Percentiles rank a stretch among this genome's conserved stretches.
phyloP scores from a whole-genome alignment of 2,888 invertebrate genomes.

The Agriopis marginaria region DNA sequence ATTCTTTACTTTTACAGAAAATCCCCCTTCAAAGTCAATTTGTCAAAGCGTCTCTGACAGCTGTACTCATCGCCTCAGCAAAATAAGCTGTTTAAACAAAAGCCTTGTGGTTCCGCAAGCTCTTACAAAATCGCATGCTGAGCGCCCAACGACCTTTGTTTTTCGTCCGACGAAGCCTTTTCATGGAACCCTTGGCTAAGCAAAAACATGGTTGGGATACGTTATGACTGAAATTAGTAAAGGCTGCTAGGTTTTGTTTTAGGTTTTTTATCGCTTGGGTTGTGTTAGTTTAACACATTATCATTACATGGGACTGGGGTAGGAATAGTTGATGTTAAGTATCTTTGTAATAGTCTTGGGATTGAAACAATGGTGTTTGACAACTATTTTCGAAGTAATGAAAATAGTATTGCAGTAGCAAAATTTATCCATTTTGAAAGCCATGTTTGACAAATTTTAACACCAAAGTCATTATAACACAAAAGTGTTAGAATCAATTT shows the following conservation, averaged over 20 bases:
- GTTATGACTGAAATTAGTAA: slow-evolving; percentile 27
- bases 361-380: too few species aligned
- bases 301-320: neutral
- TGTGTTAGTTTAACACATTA: slow-evolving; percentile 6
- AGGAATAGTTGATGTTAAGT: too few species aligned
- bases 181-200: slow-evolving; percentile 22
- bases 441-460: too few species aligned
- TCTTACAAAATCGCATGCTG: slow-evolving; percentile 20
- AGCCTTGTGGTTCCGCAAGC: slow-evolving; percentile 16
- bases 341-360: too few species aligned
- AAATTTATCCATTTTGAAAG: too few species aligned
- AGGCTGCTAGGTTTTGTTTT: slow-evolving; percentile 1
- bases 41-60: slow-evolving; percentile 11
- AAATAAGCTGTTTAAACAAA: slow-evolving; percentile 29
- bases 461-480: too few species aligned
- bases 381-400: too few species aligned
- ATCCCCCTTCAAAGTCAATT: slow-evolving; percentile 5
- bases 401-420: too few species aligned
- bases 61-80: slow-evolving; percentile 12
- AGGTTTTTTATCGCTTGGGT: slow-evolving; percentile 1
- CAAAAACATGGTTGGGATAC: slow-evolving; percentile 25
- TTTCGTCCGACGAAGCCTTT: slow-evolving; percentile 29
- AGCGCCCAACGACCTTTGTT: slow-evolving; percentile 17
- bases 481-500: too few species aligned
- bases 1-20: neutral